Evolutionary conservation across 1,140 invertebrate genomes (phyloP).

Genomic region (Harpegnathos saltator): DNA sequence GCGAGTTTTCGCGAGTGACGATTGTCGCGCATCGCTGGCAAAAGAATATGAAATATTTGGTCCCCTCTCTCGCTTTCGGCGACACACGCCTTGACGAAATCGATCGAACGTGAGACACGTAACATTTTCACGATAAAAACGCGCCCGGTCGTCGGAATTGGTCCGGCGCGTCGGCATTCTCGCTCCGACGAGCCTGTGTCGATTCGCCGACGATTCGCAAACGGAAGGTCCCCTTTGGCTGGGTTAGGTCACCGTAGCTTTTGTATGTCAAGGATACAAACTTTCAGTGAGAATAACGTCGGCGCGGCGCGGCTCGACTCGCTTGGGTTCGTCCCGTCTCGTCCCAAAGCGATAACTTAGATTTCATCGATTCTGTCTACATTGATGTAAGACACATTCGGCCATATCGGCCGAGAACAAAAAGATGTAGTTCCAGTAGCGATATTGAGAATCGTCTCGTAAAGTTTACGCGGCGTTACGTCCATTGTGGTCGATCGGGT

Average conservation of each 20-base stretch:
- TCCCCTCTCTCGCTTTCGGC: too few relatives aligned
- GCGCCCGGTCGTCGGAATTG: constrained; percentile 34
- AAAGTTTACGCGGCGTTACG: too few relatives aligned
- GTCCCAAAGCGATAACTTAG: constrained; percentile 19
- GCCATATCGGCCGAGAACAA: not conserved
- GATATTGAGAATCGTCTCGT: not conserved
- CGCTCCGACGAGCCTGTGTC: constrained; percentile 40
- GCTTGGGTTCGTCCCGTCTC: not conserved
- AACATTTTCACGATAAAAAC: constrained; percentile 22
- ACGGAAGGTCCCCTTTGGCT: constrained; percentile 60
- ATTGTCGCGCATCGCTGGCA: not conserved
- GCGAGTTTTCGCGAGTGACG: not conserved
- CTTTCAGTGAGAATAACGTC: constrained; percentile 61
- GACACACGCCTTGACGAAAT: not conserved
- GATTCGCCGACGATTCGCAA: constrained; percentile 76
- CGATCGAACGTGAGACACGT: not conserved
- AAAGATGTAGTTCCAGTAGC: not conserved
- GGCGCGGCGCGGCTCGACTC: not conserved
- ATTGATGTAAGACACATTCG: constrained; percentile 3
- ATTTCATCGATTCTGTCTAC: not conserved
- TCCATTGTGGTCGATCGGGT: not conserved
- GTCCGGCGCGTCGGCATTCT: constrained; percentile 49
- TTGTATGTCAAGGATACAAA: constrained; percentile 75
- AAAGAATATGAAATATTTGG: too few relatives aligned
- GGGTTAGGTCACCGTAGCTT: constrained; percentile 52